A percentile compares a stretch with the other conserved stretches of the same genome.
Evolutionary conservation across 2,797 vertebrate genomes (phyloP).

Genomic region (Psittacula echo): DNA sequence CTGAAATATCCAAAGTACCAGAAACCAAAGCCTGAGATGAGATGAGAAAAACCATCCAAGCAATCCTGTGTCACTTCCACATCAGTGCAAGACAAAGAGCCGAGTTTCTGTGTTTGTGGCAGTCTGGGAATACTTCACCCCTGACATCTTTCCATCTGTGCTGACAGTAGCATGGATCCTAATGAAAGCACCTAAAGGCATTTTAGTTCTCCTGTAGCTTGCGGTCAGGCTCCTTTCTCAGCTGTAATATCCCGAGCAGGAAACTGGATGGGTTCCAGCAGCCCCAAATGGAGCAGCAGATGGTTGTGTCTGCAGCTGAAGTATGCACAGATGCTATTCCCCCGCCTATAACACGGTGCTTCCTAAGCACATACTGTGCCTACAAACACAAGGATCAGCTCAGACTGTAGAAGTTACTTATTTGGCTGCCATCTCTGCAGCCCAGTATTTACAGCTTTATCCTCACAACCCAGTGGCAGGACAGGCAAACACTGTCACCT

Average conservation of each 20-base stretch:
- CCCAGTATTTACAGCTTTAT: background rate
- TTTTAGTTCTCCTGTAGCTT: background rate
- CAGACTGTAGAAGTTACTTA: background rate
- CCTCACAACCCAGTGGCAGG: background rate
- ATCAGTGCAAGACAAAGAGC: background rate
- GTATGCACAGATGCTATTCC: conserved; percentile 55
- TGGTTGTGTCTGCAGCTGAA: conserved; percentile 68
- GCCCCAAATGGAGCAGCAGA: conserved; percentile 65
- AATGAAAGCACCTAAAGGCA: background rate
- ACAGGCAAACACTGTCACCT: background rate
- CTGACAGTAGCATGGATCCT: background rate
- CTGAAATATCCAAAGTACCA: background rate
- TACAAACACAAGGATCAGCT: conserved; percentile 41
- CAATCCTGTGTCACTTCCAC: background rate
- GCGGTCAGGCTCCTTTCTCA: background rate
- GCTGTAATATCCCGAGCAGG: background rate
- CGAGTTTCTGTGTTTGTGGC: background rate
- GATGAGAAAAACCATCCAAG: background rate
- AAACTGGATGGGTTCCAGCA: conserved; percentile 47
- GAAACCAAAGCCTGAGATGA: background rate
- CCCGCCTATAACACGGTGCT: background rate
- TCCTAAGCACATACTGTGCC: conserved; percentile 52
- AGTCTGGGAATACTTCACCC: background rate
- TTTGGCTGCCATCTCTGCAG: conserved; percentile 16
- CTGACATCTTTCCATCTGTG: background rate